Evolutionary conservation across 2,888 invertebrate species (phyloP).

Genomic region (Prosopocoilus inquinatus): DNA sequence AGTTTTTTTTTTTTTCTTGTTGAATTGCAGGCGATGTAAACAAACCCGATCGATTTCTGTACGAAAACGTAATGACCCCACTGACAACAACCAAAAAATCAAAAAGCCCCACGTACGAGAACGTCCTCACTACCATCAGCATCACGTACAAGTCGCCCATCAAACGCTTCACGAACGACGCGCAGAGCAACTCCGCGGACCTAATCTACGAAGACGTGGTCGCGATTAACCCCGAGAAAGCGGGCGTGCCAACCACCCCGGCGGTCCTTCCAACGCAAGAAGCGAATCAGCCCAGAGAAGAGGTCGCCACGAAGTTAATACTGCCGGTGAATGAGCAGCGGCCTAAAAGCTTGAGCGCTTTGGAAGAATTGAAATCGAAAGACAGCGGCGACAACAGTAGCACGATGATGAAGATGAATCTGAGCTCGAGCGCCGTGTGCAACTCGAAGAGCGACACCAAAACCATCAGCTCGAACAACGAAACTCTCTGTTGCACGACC

Average conservation of each 20-base stretch:
- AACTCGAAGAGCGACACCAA: conserved; percentile 17
- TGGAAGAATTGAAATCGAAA: conserved; percentile 35
- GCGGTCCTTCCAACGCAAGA: conserved; percentile 59
- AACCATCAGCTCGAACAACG: conserved; percentile 16
- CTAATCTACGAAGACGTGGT: conserved; percentile 61
- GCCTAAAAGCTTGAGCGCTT: conserved; percentile 46
- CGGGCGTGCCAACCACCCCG: conserved; percentile 56
- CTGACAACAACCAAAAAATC: not conserved
- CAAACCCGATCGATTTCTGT: conserved; percentile 1
- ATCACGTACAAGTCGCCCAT: conserved; percentile 69
- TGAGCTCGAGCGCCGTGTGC: conserved; percentile 36
- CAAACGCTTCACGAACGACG: conserved; percentile 40
- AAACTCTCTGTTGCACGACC: conserved; percentile 10
- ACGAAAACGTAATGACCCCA: conserved; percentile 12
- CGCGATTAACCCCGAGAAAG: conserved; percentile 55
- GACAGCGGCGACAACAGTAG: conserved; percentile 9
- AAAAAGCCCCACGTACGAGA: conserved; percentile 55
- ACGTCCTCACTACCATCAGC: conserved; percentile 67
- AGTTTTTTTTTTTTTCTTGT: not conserved
- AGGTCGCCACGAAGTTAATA: not conserved
- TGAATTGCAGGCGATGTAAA: conserved; percentile 4
- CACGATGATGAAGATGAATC: conserved; percentile 34
- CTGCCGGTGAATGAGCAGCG: conserved; percentile 28
- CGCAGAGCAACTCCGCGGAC: conserved; percentile 24
- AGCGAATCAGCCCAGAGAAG: conserved; percentile 53